phyloP scores from a whole-genome alignment of 2,113 vertebrate genomes.

The Ardeotis arabs region DNA sequence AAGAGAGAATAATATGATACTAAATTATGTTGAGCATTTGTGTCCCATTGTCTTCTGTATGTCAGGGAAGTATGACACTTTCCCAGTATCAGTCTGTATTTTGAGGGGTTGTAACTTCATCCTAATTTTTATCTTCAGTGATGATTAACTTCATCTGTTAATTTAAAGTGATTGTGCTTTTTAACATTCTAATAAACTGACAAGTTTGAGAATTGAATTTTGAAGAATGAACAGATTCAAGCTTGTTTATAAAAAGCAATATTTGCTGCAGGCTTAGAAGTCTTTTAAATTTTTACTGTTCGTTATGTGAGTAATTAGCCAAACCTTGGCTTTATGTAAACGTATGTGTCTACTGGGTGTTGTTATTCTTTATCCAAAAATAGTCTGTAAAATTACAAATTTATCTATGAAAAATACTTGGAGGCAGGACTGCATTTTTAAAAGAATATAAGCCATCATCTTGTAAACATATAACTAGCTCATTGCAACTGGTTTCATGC shows the following conservation, averaged over 20 bases:
- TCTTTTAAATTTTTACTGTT: background rate
- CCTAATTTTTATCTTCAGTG: background rate
- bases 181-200: background rate
- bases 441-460: background rate
- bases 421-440: background rate
- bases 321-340: background rate
- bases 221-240: background rate
- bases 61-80: background rate
- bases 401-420: background rate
- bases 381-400: background rate
- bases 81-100: background rate
- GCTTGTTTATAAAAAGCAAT: background rate
- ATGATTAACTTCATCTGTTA: background rate
- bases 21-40: background rate
- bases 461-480: background rate
- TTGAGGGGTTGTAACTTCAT: background rate
- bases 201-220: background rate
- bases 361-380: background rate
- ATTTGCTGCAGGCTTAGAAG: background rate
- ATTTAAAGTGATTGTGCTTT: background rate
- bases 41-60: background rate
- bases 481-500: background rate
- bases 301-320: background rate
- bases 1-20: background rate
- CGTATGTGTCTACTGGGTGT: background rate